Evolutionary conservation across 1,140 invertebrate species (phyloP).

Genomic region (Lanistes nyassanus): DNA sequence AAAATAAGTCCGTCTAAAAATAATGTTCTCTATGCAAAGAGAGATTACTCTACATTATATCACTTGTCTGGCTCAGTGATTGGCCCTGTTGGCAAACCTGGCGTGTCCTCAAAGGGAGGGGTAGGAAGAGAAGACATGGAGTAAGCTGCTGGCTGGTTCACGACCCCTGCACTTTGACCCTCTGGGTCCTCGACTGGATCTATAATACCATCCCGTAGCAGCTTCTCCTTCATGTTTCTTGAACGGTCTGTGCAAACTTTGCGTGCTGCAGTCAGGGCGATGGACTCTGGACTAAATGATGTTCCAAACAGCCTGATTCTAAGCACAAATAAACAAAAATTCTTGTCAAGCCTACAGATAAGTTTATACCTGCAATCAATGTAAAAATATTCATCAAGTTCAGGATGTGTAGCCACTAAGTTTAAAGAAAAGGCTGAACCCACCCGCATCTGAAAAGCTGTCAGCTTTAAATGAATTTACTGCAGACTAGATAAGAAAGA

Average conservation of each 20-base stretch:
- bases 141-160: constrained; percentile 27
- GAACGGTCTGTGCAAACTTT: constrained; percentile 28
- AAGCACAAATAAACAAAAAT: constrained; percentile 22
- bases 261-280: constrained; percentile 41
- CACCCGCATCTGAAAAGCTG: too few species aligned
- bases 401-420: neutral
- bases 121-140: constrained; percentile 24
- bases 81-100: constrained; percentile 47
- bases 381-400: neutral
- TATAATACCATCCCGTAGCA: constrained; percentile 40
- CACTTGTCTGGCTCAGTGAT: constrained; percentile 14
- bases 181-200: constrained; percentile 42
- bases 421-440: too few species aligned
- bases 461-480: too few species aligned
- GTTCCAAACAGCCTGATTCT: constrained; percentile 48
- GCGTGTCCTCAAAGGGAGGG: constrained; percentile 56
- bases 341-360: neutral
- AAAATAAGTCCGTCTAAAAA: neutral
- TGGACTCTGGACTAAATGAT: constrained; percentile 45
- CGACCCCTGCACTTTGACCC: constrained; percentile 33
- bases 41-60: constrained; percentile 18
- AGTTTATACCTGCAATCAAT: neutral
- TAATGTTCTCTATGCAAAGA: neutral
- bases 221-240: constrained; percentile 51
- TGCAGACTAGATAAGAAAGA: too few species aligned